Base-by-base conservation (phyloP, 2,888 invertebrate genomes). In the Coremacera marginata region DNA sequence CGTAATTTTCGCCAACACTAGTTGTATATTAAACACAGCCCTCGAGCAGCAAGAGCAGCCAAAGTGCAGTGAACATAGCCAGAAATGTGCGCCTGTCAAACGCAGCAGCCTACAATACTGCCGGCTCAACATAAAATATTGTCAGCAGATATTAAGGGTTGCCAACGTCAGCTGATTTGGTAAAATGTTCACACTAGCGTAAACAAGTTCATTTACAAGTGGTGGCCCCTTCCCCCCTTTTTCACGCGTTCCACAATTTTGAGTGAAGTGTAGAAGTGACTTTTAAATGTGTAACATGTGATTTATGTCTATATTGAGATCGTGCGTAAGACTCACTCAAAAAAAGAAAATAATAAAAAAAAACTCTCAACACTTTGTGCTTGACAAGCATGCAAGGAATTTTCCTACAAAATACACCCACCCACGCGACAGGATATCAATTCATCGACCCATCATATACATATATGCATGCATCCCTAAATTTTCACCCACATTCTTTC, bases 151-250 rank as follows among this genome's bases (percentile, higher is more conserved):
- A 49, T 49, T 49, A 16, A 49, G 70, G 27, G 70, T 70, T 52
- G 70, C 52, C 67, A 52, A 0, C 31, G 52, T 68, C 55, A 19
- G n/a, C 2, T 37, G 25, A 57, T 44, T 7, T 25, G 14, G 37
- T 22, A 60, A 60, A 60, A 67, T 22, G 37, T 71, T 71, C 37
- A 44, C 71, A 71, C 71, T 71, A 60, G 44, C 44, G 71, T 71
- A 60, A 71, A 71, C 71, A 71, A 71, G 60, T 60, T 37, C 22
- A 71, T 60, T 60, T 60, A 60, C 71, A 71, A 60, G 57, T 22
- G 49, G 14, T 11, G 14, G 1, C 11, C 25, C 14, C 37, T 37
- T 1, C 11, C 11, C 11, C 44, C 44, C 7, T 44, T 44, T 7
- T 44, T 11, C 7, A 2, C 14, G 11, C 44, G 11, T 44, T 44